Conservation (phyloP, 37 sponge, comb jelly and placozoan genomes). For the Oopsacas minuta region DNA sequence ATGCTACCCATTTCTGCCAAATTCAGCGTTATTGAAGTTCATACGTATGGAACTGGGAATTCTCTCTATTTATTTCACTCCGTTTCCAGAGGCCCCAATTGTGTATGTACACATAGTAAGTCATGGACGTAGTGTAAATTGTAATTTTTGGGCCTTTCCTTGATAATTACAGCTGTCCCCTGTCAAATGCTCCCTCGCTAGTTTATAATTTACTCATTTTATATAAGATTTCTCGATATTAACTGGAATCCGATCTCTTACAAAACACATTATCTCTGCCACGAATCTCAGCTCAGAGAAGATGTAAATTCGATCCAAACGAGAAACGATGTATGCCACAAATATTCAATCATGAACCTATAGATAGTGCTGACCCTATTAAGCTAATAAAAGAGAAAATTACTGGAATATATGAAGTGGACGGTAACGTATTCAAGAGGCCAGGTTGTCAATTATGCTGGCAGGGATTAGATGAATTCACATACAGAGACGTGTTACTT, state of each 20-base stretch:
- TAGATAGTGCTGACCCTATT: neutral
- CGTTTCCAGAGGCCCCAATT: no score
- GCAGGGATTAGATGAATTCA: neutral
- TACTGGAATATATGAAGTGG: neutral
- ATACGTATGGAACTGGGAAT: no score
- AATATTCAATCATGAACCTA: neutral
- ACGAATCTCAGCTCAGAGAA: neutral
- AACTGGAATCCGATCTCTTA: neutral
- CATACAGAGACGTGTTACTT: neutral
- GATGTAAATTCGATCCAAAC: neutral
- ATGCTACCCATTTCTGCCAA: no score
- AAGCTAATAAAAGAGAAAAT: neutral
- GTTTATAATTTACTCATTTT: no score
- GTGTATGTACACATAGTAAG: no score
- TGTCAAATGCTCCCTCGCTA: no score
- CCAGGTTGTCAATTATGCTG: constrained; percentile 5
- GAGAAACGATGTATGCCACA: neutral
- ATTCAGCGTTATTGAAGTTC: no score
- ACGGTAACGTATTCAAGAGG: neutral
- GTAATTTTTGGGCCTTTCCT: no score
- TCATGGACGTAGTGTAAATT: no score
- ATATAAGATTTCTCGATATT: no score
- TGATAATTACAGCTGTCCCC: no score
- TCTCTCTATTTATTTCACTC: no score
- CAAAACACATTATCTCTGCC: neutral